A percentile compares a stretch with the other conserved stretches of the same genome.
phyloP scores from a whole-genome alignment of 1,140 invertebrate species.

The Cylas formicarius region DNA sequence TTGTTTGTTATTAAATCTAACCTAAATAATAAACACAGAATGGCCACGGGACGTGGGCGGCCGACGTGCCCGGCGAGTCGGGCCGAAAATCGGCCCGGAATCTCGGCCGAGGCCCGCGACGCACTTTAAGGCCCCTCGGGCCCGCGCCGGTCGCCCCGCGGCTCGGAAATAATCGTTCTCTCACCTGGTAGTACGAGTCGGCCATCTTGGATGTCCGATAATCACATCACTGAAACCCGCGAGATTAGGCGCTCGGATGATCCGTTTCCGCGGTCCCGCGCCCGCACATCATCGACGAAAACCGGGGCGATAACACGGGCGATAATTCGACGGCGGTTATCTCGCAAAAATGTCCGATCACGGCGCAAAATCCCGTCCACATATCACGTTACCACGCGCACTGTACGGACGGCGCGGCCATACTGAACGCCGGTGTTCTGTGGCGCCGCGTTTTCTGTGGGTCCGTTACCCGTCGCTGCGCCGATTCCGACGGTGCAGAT shows the following conservation, averaged over 20 bases:
- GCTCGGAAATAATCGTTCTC: background rate
- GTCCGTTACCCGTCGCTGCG: too few species aligned
- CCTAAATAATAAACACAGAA: constrained; percentile 15
- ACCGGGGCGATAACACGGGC: background rate
- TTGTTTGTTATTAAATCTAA: constrained; percentile 11
- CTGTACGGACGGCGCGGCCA: constrained; percentile 21
- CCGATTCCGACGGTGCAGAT: too few species aligned
- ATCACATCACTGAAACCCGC: constrained; percentile 12
- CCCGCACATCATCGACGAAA: background rate
- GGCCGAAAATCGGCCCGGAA: too few species aligned
- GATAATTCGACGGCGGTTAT: background rate
- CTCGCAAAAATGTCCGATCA: background rate
- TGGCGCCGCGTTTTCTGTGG: too few species aligned
- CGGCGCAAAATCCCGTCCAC: constrained; percentile 8
- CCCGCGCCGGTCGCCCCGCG: too few species aligned
- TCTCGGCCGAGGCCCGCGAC: too few species aligned
- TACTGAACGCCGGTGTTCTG: too few species aligned
- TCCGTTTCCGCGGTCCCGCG: constrained; percentile 15
- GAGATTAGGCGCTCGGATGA: constrained; percentile 12
- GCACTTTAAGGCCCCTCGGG: too few species aligned
- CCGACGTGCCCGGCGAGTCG: too few species aligned
- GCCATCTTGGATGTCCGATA: constrained; percentile 20
- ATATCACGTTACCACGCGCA: constrained; percentile 25
- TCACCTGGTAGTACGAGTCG: constrained; percentile 22
- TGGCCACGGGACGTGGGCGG: too few species aligned